Conservation (phyloP, 30 jellyfish, hydroid and myxozoan genomes). For the Cassiopea andromeda region DNA sequence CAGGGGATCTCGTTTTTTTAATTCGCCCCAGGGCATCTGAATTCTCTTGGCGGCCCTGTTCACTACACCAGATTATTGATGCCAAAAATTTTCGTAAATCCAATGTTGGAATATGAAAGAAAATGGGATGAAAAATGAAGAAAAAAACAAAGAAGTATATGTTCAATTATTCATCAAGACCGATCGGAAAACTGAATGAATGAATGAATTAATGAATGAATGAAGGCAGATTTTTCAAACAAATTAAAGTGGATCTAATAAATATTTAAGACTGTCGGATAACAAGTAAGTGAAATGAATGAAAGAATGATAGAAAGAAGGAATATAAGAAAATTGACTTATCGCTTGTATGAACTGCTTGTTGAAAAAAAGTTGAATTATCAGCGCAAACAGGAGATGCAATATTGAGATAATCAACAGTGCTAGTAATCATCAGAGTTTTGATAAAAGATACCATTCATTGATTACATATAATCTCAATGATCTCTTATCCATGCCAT, state of each 20-base stretch:
- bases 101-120: background rate
- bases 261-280: slow-evolving; percentile 1
- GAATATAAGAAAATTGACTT: background rate
- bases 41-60: too few relatives aligned
- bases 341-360: background rate
- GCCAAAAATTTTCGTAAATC: too few relatives aligned
- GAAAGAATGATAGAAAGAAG: slow-evolving; percentile 9
- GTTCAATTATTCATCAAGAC: background rate
- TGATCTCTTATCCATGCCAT: background rate
- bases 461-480: background rate
- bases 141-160: background rate
- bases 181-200: too few relatives aligned
- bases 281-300: background rate
- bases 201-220: slow-evolving; percentile 22
- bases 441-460: background rate
- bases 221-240: background rate
- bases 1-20: too few relatives aligned
- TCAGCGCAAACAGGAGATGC: background rate
- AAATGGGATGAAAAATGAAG: background rate
- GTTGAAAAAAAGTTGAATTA: background rate
- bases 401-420: background rate
- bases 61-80: too few relatives aligned
- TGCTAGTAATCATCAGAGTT: background rate
- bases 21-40: too few relatives aligned
- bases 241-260: background rate